Evolutionary conservation across 2,113 vertebrate species (phyloP), one percentile per base, ranked within the genome.

Genomic region (Apus apus): DNA sequence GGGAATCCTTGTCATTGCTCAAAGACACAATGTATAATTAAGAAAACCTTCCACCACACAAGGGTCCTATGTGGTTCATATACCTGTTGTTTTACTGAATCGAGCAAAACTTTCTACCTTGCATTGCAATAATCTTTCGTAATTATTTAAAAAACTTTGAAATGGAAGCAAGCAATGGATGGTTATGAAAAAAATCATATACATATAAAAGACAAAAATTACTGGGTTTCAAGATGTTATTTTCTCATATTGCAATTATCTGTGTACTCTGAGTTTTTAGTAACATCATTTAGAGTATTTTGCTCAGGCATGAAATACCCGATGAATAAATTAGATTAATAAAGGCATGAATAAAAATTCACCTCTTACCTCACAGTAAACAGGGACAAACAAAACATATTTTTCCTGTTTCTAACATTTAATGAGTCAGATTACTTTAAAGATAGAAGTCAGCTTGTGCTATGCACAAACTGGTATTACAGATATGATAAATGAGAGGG

Each of bases 151-250:
- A 26, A 85, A 91, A 91, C 77, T 46, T 2, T 75, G 8, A 75
- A 89, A 46, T 36, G 6, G 13, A 89, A 50, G 4, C 4, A 82
- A 72, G 15, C 27, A 85, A 68, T 30, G 17, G 50, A 68, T 34
- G 45, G 5, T 20, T 57, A 20, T 38, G 48, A 66, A 68, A 89
- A 79, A 27, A 32, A 25, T 14, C 5, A 6, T 68, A 8, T 51
- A 25, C 4, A 25, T 66, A 83, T 90, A 70, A 68, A 83, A 84
- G 21, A 62, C 6, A 83, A 83, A 93, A 90, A 64, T 26, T 3
- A 15, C 36, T 17, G 17, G 1, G 1, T 8, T 89, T 85, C 4
- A 0, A 61, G 11, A n/a, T 45, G 13, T 9, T 83, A 14, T 79
- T 93, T 91, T 82, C 21, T 85, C 19, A 30, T 85, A 73, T 25